Base-by-base conservation (phyloP, 2,797 vertebrate species). In the Centropyge bicolor region DNA sequence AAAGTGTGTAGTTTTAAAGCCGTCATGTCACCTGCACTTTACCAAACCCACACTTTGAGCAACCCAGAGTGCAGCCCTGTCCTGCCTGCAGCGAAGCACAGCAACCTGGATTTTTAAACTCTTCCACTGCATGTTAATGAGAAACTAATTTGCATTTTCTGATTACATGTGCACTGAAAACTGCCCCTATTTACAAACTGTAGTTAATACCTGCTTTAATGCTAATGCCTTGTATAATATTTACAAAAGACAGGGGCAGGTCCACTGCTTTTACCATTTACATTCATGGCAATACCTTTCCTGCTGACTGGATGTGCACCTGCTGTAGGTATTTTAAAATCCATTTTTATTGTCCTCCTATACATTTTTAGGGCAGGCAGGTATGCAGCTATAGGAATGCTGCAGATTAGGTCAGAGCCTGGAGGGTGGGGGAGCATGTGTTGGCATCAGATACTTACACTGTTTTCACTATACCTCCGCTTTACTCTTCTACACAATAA, bases 81-180 rank as follows among this genome's bases (percentile, higher is more conserved):
- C 73, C 71, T 36, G 80, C 84, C 84, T 62, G 71, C 59, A 86
- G 83, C 83, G 68, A 71, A 69, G 48, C 54, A 48, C 59, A 54
- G 54, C 70, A 74, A 69, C 76, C 67, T 79, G 66, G 64, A 81
- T 70, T 67, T 67, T 86, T 56, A 69, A 76, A 80, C 51, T 70
- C 27, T 55, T 54, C 63, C n/a, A 0, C 40, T 64, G 73, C 70
- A 84, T 84, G 57, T 74, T 80, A 78, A 87, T 75, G 46, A 85
- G 78, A 76, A 72, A 54, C 36, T 48, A n/a, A 84, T 89, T 72
- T n/a, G 55, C 75, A 81, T 86, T 83, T 87, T 82, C 55, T 84
- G 69, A 87, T 86, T 80, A 72, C 68, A 80, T 49, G 40, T 73
- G n/a, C 65, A 43, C 61, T 56, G 24, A 24, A 78, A 83, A 59